Conservation (phyloP, 23 tunicate species). For the Aplidium turbinatum region DNA sequence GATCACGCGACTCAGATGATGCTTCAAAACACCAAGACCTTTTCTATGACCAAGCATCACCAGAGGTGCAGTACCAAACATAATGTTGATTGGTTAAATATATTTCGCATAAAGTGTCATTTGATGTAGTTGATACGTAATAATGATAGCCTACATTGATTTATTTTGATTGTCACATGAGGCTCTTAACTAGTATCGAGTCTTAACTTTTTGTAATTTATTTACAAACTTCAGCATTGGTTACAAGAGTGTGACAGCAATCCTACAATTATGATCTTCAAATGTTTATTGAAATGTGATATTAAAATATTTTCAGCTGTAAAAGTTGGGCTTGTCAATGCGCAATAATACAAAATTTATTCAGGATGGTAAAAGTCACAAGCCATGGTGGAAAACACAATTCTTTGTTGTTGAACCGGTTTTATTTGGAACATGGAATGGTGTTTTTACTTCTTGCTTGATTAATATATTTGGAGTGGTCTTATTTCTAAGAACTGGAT, state of each 20-base stretch:
- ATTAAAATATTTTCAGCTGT: not conserved
- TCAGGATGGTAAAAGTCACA: slow-evolving; percentile 41
- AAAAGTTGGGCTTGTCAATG: not conserved
- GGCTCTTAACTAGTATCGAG: too few relatives aligned
- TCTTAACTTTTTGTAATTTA: not conserved
- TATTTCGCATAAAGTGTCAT: too few relatives aligned
- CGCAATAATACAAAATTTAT: not conserved
- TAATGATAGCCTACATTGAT: not conserved
- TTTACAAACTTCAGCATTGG: not conserved
- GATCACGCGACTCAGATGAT: slow-evolving; percentile 22
- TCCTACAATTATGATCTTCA: not conserved
- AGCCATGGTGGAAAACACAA: slow-evolving; percentile 98
- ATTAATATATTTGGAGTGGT: slow-evolving; percentile 96
- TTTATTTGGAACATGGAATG: slow-evolving; percentile 96
- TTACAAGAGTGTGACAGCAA: not conserved
- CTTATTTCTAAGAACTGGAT: slow-evolving; percentile 85
- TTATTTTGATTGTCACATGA: too few relatives aligned
- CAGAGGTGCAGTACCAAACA: slow-evolving; percentile 8
- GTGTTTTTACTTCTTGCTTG: slow-evolving; percentile 95
- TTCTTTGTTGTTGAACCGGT: slow-evolving; percentile 88
- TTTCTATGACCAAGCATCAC: slow-evolving; percentile 52
- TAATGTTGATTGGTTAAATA: too few relatives aligned
- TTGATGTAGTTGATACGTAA: too few relatives aligned
- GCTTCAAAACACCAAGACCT: slow-evolving; percentile 43
- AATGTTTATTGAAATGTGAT: not conserved